Evolutionary conservation across 2,113 vertebrate species (phyloP).

Genomic region (Oncorhynchus mykiss): DNA sequence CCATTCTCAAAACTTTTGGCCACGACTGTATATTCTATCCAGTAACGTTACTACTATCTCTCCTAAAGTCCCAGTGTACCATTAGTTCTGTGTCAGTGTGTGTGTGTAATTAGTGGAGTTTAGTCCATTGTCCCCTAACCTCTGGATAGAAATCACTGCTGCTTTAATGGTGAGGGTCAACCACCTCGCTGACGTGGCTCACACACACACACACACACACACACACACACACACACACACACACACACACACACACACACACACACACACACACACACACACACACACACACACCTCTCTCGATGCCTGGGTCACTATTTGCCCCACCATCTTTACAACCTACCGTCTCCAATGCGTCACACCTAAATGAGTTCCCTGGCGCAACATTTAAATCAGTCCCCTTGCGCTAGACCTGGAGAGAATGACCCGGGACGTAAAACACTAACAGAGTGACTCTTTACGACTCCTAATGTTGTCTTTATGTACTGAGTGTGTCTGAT

Average conservation of each 20-base stretch:
- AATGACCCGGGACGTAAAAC: constrained; percentile 61
- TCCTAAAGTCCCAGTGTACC: constrained; percentile 54
- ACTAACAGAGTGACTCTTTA: constrained; percentile 58
- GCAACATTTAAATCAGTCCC: constrained; percentile 70
- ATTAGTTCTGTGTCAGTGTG: constrained; percentile 45
- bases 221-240: constrained; percentile 34
- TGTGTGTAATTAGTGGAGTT: constrained; percentile 71
- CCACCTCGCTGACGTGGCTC: constrained; percentile 51
- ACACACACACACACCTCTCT: constrained; percentile 44
- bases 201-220: constrained; percentile 33
- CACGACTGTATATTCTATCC: constrained; percentile 2
- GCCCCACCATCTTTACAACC: constrained; percentile 63
- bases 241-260: constrained; percentile 37
- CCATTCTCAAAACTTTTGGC: no score
- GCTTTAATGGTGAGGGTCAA: constrained; percentile 71
- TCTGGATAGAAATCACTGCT: constrained; percentile 70
- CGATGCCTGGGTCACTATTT: constrained; percentile 66
- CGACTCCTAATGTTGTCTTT: constrained; percentile 61
- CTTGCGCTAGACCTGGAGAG: constrained; percentile 56
- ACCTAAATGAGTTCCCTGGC: constrained; percentile 63
- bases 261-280: no score
- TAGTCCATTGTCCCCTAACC: constrained; percentile 71
- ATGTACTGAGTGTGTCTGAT: constrained; percentile 56
- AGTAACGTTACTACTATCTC: constrained; percentile 23
- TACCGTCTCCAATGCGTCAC: constrained; percentile 46